Evolutionary conservation across 2,888 invertebrate genomes (phyloP).

Genomic region (Lasioglossum calceatum): DNA sequence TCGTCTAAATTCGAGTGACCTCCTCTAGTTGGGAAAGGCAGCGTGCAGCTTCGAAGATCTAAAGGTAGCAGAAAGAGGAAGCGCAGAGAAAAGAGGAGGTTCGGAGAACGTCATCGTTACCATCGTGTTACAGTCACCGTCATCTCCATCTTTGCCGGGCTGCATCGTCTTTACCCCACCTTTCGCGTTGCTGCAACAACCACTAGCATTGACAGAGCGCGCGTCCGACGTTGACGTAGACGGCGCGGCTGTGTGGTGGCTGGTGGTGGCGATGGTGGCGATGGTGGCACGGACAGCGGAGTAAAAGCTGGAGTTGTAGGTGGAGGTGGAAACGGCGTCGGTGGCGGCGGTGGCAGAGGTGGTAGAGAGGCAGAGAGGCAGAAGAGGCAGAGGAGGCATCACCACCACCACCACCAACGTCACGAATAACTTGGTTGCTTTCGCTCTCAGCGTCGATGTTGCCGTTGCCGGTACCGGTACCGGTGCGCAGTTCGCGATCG

Average conservation of each 20-base stretch:
- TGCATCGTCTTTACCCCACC: constrained; percentile 22
- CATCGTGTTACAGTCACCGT: constrained; percentile 31
- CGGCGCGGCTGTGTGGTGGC: neutral
- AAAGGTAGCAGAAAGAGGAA: neutral
- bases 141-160: constrained; percentile 15
- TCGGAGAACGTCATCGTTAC: constrained; percentile 18
- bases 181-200: neutral
- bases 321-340: constrained; percentile 19
- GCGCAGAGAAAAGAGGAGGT: neutral
- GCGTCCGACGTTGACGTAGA: constrained; percentile 31
- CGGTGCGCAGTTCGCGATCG: constrained; percentile 57
- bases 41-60: neutral
- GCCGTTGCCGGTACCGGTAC: constrained; percentile 48
- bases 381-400: constrained; percentile 10
- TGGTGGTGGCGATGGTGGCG: constrained; percentile 1
- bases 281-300: constrained; percentile 17
- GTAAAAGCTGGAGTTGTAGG: constrained; percentile 13
- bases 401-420: constrained; percentile 42
- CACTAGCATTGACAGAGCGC: constrained; percentile 26
- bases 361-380: neutral
- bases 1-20: neutral
- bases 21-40: neutral
- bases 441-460: constrained; percentile 58
- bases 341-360: constrained; percentile 6
- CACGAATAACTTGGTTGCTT: constrained; percentile 48